phyloP scores from a whole-genome alignment of 2,113 vertebrate species.

The Oplegnathus fasciatus region DNA sequence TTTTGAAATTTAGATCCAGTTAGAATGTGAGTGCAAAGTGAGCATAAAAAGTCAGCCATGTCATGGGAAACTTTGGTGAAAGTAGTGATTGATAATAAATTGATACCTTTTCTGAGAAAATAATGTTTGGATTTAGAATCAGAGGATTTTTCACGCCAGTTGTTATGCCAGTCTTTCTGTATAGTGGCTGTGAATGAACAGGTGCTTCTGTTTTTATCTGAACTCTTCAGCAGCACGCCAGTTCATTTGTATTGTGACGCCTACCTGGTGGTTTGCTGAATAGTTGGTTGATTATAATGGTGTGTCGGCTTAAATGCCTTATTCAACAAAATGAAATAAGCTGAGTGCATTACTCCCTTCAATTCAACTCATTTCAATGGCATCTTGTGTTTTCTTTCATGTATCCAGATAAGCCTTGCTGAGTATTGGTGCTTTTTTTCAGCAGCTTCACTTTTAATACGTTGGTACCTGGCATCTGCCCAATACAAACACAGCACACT shows the following conservation, averaged over 20 bases:
- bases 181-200: conserved; percentile 1
- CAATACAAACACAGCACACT: neutral
- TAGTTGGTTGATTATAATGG: conserved; percentile 50
- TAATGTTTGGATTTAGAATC: neutral
- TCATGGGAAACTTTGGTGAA: neutral
- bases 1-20: neutral
- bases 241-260: conserved; percentile 9
- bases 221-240: neutral
- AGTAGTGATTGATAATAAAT: neutral
- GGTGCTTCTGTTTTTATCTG: conserved; percentile 17
- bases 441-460: neutral
- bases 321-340: conserved; percentile 23
- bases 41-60: neutral
- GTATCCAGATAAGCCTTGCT: neutral
- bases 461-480: conserved; percentile 29
- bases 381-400: conserved; percentile 45
- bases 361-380: conserved; percentile 7
- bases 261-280: conserved; percentile 43
- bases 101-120: neutral
- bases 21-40: neutral
- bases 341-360: conserved; percentile 17
- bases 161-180: neutral
- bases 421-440: neutral
- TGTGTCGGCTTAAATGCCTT: conserved; percentile 30
- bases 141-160: neutral